Percentiles rank a stretch among this genome's conserved stretches.
Conservation (phyloP, 2,797 vertebrate species). For the Eupleurogrammus muticus region DNA sequence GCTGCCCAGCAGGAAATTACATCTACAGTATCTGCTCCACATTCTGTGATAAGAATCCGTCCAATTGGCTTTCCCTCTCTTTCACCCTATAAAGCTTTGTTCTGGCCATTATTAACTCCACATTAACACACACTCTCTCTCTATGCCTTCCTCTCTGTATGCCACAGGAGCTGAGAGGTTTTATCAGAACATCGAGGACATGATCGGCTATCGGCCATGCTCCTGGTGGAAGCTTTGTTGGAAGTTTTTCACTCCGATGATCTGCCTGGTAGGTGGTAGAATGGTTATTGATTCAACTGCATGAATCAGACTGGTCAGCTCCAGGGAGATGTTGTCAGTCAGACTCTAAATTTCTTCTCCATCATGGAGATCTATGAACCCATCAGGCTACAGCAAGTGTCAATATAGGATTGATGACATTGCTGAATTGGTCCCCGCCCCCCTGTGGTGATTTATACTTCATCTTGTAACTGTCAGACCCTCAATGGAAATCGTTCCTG, state of each 20-base stretch:
- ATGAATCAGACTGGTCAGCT: background rate
- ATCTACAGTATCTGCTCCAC: constrained; percentile 16
- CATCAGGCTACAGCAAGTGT: constrained; percentile 27
- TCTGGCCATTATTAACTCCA: constrained; percentile 14
- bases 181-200: constrained; percentile 92
- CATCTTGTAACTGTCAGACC: constrained; percentile 8
- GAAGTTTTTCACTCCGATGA: constrained; percentile 89
- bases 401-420: constrained; percentile 40
- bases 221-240: constrained; percentile 94
- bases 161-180: constrained; percentile 90
- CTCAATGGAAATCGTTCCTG: constrained; percentile 44
- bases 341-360: constrained; percentile 1
- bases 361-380: constrained; percentile 21
- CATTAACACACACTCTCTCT: constrained; percentile 9
- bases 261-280: constrained; percentile 86
- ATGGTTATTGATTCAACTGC: constrained; percentile 23
- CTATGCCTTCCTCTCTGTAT: constrained; percentile 24
- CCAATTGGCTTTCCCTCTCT: constrained; percentile 1
- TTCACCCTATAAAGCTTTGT: constrained; percentile 12
- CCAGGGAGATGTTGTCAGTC: background rate
- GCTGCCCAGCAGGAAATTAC: constrained; percentile 58
- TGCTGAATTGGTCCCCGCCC: background rate
- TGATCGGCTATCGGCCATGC: constrained; percentile 93
- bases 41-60: constrained; percentile 27
- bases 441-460: constrained; percentile 30